Percentiles rank a stretch among this genome's conserved stretches.
Evolutionary conservation across 2,113 vertebrate genomes (phyloP).

Genomic region (Elephantulus edwardii): DNA sequence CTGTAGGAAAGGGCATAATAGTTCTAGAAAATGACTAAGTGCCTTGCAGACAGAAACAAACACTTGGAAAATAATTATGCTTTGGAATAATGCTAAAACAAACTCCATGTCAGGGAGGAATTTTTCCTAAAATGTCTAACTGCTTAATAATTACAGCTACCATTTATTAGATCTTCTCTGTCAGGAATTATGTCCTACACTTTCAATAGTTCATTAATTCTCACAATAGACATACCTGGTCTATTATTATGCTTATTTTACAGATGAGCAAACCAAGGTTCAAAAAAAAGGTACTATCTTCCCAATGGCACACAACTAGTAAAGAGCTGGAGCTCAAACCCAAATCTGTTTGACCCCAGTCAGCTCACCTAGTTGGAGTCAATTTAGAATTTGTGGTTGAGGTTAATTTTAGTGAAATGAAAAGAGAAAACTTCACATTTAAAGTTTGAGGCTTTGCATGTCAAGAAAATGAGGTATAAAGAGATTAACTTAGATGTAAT

Average conservation of each 20-base stretch:
- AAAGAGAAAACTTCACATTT: constrained; percentile 24
- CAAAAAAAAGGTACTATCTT: neutral
- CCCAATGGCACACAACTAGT: constrained; percentile 21
- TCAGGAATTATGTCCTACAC: neutral
- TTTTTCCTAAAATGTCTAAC: constrained; percentile 44
- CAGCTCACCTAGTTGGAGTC: neutral
- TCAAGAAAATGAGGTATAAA: constrained; percentile 47
- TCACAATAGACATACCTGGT: neutral
- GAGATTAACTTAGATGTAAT: constrained; percentile 35
- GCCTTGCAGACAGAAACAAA: constrained; percentile 42
- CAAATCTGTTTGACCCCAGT: neutral
- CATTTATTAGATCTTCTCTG: constrained; percentile 25
- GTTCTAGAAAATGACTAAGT: constrained; percentile 29
- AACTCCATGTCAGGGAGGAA: neutral
- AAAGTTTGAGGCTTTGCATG: constrained; percentile 3
- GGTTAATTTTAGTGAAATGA: constrained; percentile 24
- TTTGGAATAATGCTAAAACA: constrained; percentile 47
- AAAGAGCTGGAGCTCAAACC: constrained; percentile 15
- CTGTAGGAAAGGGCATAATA: constrained; percentile 31
- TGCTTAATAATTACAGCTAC: constrained; percentile 10
- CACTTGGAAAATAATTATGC: constrained; percentile 26
- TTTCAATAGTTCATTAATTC: constrained; percentile 5
- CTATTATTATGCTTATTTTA: constrained; percentile 40
- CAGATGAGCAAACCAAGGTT: constrained; percentile 37
- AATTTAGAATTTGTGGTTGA: neutral